A percentile compares a stretch with the other conserved stretches of the same genome.
Conservation (phyloP, 1,140 invertebrate genomes). For the Nilaparvata lugens region DNA sequence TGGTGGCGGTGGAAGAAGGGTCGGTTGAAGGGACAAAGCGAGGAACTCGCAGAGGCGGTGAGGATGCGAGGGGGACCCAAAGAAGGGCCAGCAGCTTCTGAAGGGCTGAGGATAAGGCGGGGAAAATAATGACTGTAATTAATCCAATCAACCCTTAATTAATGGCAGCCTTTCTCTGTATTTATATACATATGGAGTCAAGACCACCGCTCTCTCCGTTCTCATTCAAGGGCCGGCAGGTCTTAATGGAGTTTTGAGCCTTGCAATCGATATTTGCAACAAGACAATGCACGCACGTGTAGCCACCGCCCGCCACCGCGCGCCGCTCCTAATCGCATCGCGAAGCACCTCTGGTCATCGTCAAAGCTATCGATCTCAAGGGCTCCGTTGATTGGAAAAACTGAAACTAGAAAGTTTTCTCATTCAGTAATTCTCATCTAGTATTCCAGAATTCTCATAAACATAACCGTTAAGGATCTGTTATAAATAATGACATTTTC, state of each 20-base stretch:
- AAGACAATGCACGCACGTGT: slow-evolving; percentile 16
- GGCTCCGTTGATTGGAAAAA: too few species aligned
- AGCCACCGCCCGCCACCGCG: background rate
- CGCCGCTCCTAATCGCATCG: background rate
- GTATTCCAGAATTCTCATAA: too few species aligned
- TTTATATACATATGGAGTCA: slow-evolving; percentile 26
- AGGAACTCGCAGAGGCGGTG: background rate
- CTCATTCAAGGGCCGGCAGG: slow-evolving; percentile 23
- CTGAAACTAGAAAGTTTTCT: too few species aligned
- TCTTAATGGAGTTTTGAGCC: slow-evolving; percentile 39
- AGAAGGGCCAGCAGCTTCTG: background rate
- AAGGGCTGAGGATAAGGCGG: background rate
- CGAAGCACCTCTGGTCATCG: background rate
- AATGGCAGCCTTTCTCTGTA: slow-evolving; percentile 37
- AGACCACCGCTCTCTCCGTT: background rate
- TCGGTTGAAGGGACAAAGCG: background rate
- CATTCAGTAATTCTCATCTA: too few species aligned
- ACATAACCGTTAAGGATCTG: too few species aligned
- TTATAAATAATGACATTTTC: too few species aligned
- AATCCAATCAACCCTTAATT: slow-evolving; percentile 43
- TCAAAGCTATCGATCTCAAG: too few species aligned
- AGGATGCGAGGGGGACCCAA: background rate
- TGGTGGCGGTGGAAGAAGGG: background rate
- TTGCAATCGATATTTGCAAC: slow-evolving; percentile 35
- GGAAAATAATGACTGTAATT: slow-evolving; percentile 39